A percentile compares a stretch with the other conserved stretches of the same genome.
Conservation (phyloP, 2,888 invertebrate species). For the Fragum fragum region DNA sequence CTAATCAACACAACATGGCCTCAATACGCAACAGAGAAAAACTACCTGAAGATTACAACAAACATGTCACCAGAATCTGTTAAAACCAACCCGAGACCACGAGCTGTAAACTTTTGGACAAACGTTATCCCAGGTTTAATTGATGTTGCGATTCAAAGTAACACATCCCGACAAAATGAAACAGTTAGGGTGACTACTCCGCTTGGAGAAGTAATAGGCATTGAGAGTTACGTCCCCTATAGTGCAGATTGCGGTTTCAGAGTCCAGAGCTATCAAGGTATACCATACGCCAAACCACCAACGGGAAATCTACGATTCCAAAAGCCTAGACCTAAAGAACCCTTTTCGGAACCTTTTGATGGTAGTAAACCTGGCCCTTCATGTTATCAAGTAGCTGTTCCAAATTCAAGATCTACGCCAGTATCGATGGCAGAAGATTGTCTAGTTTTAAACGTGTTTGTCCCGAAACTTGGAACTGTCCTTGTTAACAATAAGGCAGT, state of each 20-base stretch:
- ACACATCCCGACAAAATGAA: neutral
- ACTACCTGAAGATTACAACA: neutral
- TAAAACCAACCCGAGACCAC: neutral
- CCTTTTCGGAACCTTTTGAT: neutral
- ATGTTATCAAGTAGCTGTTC: neutral
- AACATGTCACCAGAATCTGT: conserved; percentile 10
- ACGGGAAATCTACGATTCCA: neutral
- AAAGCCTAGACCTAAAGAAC: neutral
- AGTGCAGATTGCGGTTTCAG: neutral
- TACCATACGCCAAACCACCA: conserved; percentile 10
- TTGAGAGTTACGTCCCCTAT: neutral
- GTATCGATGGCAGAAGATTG: conserved; percentile 12
- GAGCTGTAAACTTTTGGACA: conserved; percentile 9
- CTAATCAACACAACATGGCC: conserved; percentile 21
- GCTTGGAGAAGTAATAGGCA: neutral
- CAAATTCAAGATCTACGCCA: neutral
- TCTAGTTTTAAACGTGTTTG: neutral
- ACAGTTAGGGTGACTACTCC: neutral
- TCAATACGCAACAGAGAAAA: neutral
- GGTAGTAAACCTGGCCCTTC: neutral
- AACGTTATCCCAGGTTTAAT: neutral
- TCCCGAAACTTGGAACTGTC: neutral
- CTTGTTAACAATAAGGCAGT: neutral
- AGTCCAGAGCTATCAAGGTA: neutral
- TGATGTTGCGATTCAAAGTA: neutral